Conservation (phyloP, 2,797 vertebrate genomes). For the Pangasius djambal region DNA sequence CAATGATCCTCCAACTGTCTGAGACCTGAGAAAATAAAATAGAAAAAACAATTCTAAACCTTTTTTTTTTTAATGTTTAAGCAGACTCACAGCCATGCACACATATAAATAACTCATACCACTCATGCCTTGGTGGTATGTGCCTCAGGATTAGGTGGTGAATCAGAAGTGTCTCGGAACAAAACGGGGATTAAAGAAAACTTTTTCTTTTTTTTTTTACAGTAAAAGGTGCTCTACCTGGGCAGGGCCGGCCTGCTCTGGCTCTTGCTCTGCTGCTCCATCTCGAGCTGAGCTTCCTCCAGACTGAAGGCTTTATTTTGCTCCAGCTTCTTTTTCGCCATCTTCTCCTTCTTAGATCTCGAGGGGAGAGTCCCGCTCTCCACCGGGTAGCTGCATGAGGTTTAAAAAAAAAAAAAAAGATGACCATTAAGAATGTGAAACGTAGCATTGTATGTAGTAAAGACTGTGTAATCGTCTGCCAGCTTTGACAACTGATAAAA, state of each 20-base stretch:
- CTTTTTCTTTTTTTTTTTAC: neutral
- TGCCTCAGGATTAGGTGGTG: neutral
- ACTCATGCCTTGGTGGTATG: neutral
- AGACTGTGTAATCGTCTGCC: neutral
- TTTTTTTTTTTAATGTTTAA: neutral
- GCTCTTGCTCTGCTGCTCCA: constrained; percentile 63
- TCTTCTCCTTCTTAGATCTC: constrained; percentile 72
- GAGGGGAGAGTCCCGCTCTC: constrained; percentile 64
- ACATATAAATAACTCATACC: neutral
- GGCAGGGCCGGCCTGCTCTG: constrained; percentile 72
- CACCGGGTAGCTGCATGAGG: constrained; percentile 63
- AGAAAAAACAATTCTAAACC: neutral
- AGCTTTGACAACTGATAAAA: neutral
- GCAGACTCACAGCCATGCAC: neutral
- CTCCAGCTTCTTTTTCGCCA: constrained; percentile 63
- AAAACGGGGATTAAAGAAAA: neutral
- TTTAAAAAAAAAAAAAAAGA: neutral
- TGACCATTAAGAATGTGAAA: neutral
- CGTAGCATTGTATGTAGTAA: neutral
- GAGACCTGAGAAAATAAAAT: constrained; percentile 68
- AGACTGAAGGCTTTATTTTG: constrained; percentile 76
- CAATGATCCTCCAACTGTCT: constrained; percentile 70
- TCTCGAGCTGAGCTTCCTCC: constrained; percentile 72
- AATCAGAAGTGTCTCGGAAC: too few species aligned
- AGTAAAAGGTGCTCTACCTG: constrained; percentile 63